Conservation (phyloP, 2,797 vertebrate species). For the Heterohyrax brucei region DNA sequence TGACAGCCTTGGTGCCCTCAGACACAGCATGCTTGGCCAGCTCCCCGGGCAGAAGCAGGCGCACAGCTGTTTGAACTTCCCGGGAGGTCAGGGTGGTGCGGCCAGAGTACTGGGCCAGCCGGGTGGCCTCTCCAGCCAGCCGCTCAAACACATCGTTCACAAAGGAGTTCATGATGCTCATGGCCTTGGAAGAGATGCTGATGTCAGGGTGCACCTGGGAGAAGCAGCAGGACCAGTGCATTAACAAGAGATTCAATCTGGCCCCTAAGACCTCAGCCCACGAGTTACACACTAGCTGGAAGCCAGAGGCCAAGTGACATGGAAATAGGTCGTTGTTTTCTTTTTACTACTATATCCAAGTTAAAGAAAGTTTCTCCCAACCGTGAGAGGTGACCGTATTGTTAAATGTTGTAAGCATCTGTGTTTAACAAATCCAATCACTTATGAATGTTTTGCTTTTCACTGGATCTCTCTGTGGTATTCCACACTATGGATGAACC, state of each 20-base stretch:
- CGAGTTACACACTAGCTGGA: background rate
- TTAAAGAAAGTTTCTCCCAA: background rate
- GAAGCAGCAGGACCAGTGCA: background rate
- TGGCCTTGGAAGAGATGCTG: conserved; percentile 93
- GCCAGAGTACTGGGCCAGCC: conserved; percentile 89
- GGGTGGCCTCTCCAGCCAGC: conserved; percentile 92
- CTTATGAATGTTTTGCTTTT: background rate
- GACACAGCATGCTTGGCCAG: conserved; percentile 93
- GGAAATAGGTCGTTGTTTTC: background rate
- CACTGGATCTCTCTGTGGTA: background rate
- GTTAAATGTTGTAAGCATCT: background rate
- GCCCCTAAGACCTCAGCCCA: accelerated
- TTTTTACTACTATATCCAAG: background rate
- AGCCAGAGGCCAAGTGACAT: background rate
- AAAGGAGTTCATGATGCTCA: conserved; percentile 96
- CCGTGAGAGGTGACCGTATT: background rate
- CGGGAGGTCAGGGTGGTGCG: conserved; percentile 92
- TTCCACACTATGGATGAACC: background rate
- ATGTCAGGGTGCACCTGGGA: conserved; percentile 94
- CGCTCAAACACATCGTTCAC: conserved; percentile 94
- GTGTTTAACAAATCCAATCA: background rate
- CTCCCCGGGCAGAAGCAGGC: conserved; percentile 93
- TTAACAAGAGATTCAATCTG: background rate
- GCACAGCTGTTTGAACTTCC: conserved; percentile 93
- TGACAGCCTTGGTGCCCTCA: conserved; percentile 94